Base-by-base conservation (phyloP, 2,113 vertebrate genomes). In the Oxyura jamaicensis region DNA sequence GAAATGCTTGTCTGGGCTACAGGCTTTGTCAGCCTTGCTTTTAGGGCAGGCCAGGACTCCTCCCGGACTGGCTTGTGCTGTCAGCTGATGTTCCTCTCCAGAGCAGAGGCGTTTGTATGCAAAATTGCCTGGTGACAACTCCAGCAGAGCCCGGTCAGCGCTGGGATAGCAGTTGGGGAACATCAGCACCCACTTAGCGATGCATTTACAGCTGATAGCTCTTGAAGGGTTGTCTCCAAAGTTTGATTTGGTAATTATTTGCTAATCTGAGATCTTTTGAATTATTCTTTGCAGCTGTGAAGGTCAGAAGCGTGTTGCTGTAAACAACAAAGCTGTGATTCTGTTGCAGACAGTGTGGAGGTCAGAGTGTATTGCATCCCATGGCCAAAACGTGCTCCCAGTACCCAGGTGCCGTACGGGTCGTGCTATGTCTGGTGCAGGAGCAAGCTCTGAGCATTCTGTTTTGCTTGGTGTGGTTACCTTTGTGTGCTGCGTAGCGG, bases 171-270 rank as follows among this genome's bases (percentile, higher is more conserved):
- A 86, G n/a, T 31, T 91, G 82, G 23, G 59, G 59, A 59, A 8
- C 75, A 86, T 85, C 81, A 87, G 50, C 93, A 83, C 68, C 76
- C 74, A 72, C 78, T 95, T 71, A 83, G 77, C 33, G 42, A 56
- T 86, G 60, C 39, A 1, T 90, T 90, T 68, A 56, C 89, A 79
- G 68, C 79, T 46, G 42, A 83, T 73, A 66, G 41, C 52, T 72
- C 52, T 52, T 50, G 11, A 29, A 66, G 15, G 39, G 25, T 55
- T 83, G 26, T 69, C 72, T 92, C 50, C 59, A 46, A 62, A 86
- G 50, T 56, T 58, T 66, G 42, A 26, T 77, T 15, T 25, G 23
- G 13, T 65, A 2, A 29, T 91, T 95, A 20, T 80, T 79, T 73
- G 55, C 46, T 94, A 78, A 46, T 52, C 39, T 22, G 16, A 39